Conservation (phyloP, 2,113 vertebrate genomes). For the Motacilla tschutschensis region DNA sequence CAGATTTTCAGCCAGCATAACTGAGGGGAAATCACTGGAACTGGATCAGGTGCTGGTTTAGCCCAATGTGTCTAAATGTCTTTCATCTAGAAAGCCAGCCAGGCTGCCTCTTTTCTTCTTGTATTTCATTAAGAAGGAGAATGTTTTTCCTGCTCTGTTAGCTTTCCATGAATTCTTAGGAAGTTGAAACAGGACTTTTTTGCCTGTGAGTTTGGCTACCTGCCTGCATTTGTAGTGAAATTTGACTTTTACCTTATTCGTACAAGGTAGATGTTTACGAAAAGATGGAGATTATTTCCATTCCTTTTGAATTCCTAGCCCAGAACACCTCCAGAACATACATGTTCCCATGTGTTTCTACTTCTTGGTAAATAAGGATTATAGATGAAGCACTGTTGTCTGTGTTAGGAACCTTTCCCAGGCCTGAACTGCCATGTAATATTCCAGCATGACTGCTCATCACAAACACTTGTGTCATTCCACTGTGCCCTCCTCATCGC, state of each 20-base stretch:
- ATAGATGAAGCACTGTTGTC: constrained; percentile 60
- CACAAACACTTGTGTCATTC: not conserved
- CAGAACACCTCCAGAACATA: not conserved
- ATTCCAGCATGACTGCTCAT: constrained; percentile 55
- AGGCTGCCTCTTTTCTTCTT: not conserved
- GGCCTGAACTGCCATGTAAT: not conserved
- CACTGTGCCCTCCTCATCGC: not conserved
- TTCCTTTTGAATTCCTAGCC: not conserved
- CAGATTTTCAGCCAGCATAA: not conserved
- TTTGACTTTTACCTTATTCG: not conserved
- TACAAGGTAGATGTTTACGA: not conserved
- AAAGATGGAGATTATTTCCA: not conserved
- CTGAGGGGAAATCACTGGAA: not conserved
- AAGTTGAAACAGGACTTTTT: not conserved
- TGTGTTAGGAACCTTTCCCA: not conserved
- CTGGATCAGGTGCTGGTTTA: not conserved
- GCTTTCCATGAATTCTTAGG: not conserved
- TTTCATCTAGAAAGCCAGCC: not conserved
- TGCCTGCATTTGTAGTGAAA: not conserved
- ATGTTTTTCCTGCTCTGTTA: not conserved
- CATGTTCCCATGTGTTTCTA: not conserved
- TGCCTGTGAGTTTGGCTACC: not conserved
- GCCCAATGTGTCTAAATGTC: not conserved
- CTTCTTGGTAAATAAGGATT: constrained; percentile 52
- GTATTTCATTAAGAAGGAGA: not conserved